Base-by-base conservation (phyloP, 2,888 invertebrate genomes). In the Ochlodes sylvanus region DNA sequence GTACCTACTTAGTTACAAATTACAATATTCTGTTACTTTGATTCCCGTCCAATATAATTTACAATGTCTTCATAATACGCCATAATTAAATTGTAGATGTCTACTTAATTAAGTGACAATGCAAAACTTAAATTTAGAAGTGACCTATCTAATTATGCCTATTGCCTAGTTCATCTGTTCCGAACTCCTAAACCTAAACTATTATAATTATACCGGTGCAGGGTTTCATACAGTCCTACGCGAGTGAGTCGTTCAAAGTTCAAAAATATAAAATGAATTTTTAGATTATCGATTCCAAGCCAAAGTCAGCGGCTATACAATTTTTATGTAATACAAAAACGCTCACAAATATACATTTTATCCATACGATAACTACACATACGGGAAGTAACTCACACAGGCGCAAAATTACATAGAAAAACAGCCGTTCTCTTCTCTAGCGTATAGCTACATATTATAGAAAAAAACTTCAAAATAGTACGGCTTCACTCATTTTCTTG, bases 401-500 rank as follows among this genome's bases (percentile, higher is more conserved):
- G 44, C 73, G 71, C 79, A 81, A 73, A 80, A 78, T 90, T 89
- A 90, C 87, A 90, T 91, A 92, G 90, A 90, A 90, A 89, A 91
- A 89, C 90, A 87, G 87, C 87, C 87, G 88, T 86, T 88, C 88
- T 84, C 84, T 79, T 83, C 82, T 83, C 83, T 87, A 85, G 81
- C 81, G 81, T 85, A 85, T 83, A 84, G 83, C 83, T 84, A 87
- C 78, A 78, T 85, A 81, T 72, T 86, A 88, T 86, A 87, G 84
- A 86, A 89, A 91, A 90, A 92, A 91, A 91, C 90, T 92, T 91
- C 88, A 91, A 92, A 93, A 92, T 90, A 88, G 87, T 90, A 92
- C 76, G 89, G 88, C 88, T 88, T 89, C 90, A 79, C 80, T 88
- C 82, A 82, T 82, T 84, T 85, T 80, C 83, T 77, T 75, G 75